Evolutionary conservation across 2,113 vertebrate genomes (phyloP).

Genomic region (Felis chaus): DNA sequence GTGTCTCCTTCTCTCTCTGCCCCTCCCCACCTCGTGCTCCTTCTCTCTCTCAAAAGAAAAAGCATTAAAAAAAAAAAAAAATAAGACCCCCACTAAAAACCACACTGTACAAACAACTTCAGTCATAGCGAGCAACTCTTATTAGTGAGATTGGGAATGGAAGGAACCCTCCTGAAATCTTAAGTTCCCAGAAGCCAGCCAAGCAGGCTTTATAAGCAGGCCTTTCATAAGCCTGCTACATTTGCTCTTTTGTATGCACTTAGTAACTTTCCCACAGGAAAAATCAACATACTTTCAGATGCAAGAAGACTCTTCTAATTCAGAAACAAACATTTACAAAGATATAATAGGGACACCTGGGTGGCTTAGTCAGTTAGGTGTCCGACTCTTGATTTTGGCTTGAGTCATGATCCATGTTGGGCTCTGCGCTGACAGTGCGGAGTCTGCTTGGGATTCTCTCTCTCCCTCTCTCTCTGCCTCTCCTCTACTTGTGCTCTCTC

Average conservation of each 20-base stretch:
- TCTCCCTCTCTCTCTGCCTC: no score
- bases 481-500: no score
- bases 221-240: background rate
- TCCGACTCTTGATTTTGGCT: no score
- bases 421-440: no score
- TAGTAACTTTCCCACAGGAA: background rate
- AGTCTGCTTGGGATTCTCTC: no score
- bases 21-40: no score
- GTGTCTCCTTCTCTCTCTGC: no score
- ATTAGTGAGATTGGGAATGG: background rate
- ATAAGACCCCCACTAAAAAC: background rate
- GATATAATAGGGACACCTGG: background rate
- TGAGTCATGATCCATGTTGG: no score
- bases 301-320: slow-evolving; percentile 28
- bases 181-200: background rate
- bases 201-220: background rate
- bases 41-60: no score
- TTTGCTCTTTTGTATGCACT: background rate
- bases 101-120: background rate
- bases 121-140: background rate
- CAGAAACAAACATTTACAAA: background rate
- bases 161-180: background rate
- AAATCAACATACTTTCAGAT: slow-evolving; percentile 7
- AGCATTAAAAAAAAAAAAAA: background rate
- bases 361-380: no score